Base-by-base conservation (phyloP, 1,140 invertebrate genomes). In the Triops longicaudatus region DNA sequence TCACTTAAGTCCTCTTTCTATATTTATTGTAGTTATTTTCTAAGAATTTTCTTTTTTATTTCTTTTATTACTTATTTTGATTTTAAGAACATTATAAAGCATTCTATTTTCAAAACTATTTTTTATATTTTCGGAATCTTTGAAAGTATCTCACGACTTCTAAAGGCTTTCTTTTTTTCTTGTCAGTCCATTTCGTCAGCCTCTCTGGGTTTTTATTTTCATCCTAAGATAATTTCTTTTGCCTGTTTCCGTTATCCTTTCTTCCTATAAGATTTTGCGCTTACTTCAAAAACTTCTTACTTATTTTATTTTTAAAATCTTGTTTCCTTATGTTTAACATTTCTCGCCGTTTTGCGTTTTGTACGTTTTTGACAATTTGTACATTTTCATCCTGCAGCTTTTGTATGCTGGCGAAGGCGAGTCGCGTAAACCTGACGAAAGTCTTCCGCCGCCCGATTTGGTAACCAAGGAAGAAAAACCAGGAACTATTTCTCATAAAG, bases 381-480 rank as follows among this genome's bases (percentile, higher is more conserved):
- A 79, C 44, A 74, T 82, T 37, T 37, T 37, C 31, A 7, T 37
- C 31, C 7, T 83, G 11, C 78, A 91, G 88, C 87, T 97, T 81
- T 85, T 97, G 78, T 97, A 97, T 84, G 94, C 95, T 79, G 95
- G 95, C 74, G 95, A 97, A 86, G 95, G 95, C 41, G 95, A 96
- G 86, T 93, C 93, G 77, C 88, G 94, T 76, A 90, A 93, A 79
- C 92, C 92, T 12, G 92, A 92, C 27, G 93, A 95, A 78, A 87
- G 86, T 76, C 83, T 83, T 74, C 86, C 80, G 78, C 83, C 79
- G 83, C 84, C 73, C 81, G 81, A 78, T 81, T 83, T 81, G 79
- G 84, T 26, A 75, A 83, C 83, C 75, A 80, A 83, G 76, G 82
- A 83, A 43, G 91, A 94, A 80, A 92, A 94, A 83, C 88, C 88